These are phyloP conservation scores for Sinhomidia bicolor DNA, from an alignment of 2,888 invertebrate species.

Conservation along the genomic window DNA sequence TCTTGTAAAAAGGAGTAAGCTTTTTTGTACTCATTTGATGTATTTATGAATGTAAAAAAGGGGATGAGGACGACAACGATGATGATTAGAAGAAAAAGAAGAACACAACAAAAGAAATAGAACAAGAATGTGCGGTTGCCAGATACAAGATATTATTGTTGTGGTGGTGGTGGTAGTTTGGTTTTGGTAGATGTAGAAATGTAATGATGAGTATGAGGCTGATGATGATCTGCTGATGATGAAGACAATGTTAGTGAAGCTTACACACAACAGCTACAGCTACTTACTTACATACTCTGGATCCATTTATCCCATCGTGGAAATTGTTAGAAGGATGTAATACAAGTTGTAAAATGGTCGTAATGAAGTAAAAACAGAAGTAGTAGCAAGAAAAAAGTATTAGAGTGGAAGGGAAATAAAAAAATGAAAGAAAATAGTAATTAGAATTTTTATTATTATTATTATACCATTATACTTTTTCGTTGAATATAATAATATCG, in stretches of 20 bases:
- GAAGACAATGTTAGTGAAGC: constrained; percentile 16
- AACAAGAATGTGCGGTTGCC: constrained; percentile 50
- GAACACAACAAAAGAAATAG: constrained; percentile 37
- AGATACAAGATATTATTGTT: not conserved
- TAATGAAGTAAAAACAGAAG: constrained; percentile 58
- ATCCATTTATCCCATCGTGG: constrained; percentile 33
- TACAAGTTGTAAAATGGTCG: constrained; percentile 24
- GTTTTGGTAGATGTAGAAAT: not conserved
- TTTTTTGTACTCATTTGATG: constrained; percentile 71
- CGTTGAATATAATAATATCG: not conserved
- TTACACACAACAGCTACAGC: not conserved
- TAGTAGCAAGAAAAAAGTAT: constrained; percentile 22
- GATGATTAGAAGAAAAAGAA: constrained; percentile 43
- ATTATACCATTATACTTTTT: not conserved
- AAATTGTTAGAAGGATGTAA: constrained; percentile 42
- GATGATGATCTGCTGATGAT: constrained; percentile 58
- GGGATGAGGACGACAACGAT: constrained; percentile 38
- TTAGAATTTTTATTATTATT: constrained; percentile 62
- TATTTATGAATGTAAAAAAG: constrained; percentile 72
- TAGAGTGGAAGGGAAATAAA: not conserved
- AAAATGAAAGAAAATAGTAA: constrained; percentile 55
- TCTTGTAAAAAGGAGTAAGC: constrained; percentile 56
- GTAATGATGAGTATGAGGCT: constrained; percentile 40
- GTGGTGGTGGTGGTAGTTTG: constrained; percentile 27
- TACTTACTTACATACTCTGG: constrained; percentile 26